Base-by-base conservation (phyloP, 2,113 vertebrate genomes). In the Spea bombifrons region DNA sequence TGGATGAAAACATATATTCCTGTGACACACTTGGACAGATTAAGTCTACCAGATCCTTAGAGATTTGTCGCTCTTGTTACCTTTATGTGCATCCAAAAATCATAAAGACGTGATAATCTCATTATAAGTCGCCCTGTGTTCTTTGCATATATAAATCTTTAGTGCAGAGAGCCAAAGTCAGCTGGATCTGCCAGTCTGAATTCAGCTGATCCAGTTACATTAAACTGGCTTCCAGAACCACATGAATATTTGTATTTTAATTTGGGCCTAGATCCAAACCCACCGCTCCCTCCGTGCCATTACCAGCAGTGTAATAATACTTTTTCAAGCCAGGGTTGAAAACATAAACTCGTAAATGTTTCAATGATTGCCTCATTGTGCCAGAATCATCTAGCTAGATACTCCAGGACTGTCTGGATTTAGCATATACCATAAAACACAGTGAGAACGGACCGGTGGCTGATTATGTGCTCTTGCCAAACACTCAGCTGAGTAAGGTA, bases 81-180 rank as follows among this genome's bases (percentile, higher is more conserved):
- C 59, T 77, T 77, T 43, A 70, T 48, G 12, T 71, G 30, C 9
- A 77, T 63, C 55, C 75, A 76, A 69, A 49, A 70, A 68, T 52
- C 64, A 76, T 50, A 76, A 57, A 69, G 45, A 64, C 46, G 10
- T 43, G 67, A 63, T 71, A 71, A 69, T 69, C 44, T 53, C n/a
- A 48, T 47, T 52, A 76, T 69, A 76, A 76, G 69, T 69, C 53
- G 57, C 48, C 7, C 43, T 66, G 3, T 66, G 43, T 44, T 10
- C 64, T 1, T 9, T 68, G 43, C 48, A 48, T 68, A 47, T 47
- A 68, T 46, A 47, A 13, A 47, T 68, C 13, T 13, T 30, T 43
- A 71, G 53, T 8, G 64, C 47, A 17, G 6, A 63, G 45, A 61
- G 46, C 67, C 17, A 71, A 16, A 7, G 46, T 67, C 48, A 65